Evolutionary conservation across 1,140 invertebrate genomes (phyloP), one percentile per base, ranked within the genome.

Genomic region (Papilio polyxenes): DNA sequence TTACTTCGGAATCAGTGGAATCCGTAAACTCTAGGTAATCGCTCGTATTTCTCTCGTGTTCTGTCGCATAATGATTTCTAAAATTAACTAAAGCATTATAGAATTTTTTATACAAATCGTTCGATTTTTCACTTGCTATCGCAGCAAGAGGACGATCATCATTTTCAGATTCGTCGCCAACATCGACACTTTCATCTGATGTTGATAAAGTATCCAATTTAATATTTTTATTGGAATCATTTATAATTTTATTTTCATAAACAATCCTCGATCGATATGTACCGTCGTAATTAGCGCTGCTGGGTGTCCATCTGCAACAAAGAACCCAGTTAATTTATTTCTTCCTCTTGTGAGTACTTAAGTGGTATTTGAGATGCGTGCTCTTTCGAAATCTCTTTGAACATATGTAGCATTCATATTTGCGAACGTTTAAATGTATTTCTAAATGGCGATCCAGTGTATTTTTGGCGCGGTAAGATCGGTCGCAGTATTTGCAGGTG

Each of bases 371-470:
- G 31, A 94, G 85, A 77, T 93, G 92, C 20, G 88, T 87, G 20
- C 82, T 86, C 80, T 91, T 92, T 82, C 93, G 83, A 85, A 94
- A 93, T 81, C 85, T 90, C 79, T 89, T 92, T 1, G 94, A 90
- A 89, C 96, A 97, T 3, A 95, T 83, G 3, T 88, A 85, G 87
- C 96, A 97, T 7, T 91, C 88, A 85, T 95, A 95, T 10, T 87
- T 90, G 5, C 92, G 82, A 56, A 91, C 84, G 78, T 90, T 89
- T 13, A 89, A 76, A 59, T 95, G 94, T 81, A 88, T 89, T 15
- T 90, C 89, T 5, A 90, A 81, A 77, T 94, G 93, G 13, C 87
- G 81, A 15, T 87, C 69, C 2, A 94, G 85, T 11, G 88, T 88
- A 83, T 92, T 91, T 62, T 89, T 88, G 1, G 92, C 88, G 79